phyloP scores from a whole-genome alignment of 2,113 vertebrate genomes.

The Oxygymnocypris stewartii region DNA sequence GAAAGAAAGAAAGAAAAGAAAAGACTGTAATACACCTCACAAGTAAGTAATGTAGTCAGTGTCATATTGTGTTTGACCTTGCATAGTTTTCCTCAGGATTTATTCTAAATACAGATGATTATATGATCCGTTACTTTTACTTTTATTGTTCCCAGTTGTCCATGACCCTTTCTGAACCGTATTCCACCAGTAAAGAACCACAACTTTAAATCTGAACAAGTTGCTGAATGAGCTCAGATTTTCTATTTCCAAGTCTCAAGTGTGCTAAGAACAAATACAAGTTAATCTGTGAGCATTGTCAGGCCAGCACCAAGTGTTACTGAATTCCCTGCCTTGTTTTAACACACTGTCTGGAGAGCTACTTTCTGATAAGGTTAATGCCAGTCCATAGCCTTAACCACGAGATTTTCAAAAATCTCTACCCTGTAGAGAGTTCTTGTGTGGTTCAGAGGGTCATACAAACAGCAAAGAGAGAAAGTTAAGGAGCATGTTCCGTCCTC shows the following conservation, averaged over 20 bases:
- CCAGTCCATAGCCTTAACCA: slow-evolving; percentile 14
- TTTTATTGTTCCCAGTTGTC: background rate
- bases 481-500: slow-evolving; percentile 27
- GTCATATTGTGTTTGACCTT: background rate
- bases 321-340: slow-evolving; percentile 27
- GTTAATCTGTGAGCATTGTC: slow-evolving; percentile 22
- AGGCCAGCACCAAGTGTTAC: slow-evolving; percentile 13
- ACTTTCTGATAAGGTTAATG: slow-evolving; percentile 41
- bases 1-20: too few relatives aligned
- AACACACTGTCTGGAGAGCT: slow-evolving; percentile 33
- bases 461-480: slow-evolving; percentile 41
- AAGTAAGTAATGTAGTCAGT: background rate
- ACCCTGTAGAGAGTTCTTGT: slow-evolving; percentile 34
- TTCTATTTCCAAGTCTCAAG: background rate
- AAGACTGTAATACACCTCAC: too few relatives aligned
- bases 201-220: background rate
- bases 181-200: background rate
- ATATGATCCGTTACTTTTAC: background rate
- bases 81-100: background rate
- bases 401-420: slow-evolving; percentile 28
- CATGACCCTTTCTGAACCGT: background rate
- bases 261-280: background rate
- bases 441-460: slow-evolving; percentile 32
- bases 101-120: background rate
- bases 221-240: background rate